phyloP scores from a whole-genome alignment of 2,113 vertebrate genomes.

The Oxyruncus cristatus region DNA sequence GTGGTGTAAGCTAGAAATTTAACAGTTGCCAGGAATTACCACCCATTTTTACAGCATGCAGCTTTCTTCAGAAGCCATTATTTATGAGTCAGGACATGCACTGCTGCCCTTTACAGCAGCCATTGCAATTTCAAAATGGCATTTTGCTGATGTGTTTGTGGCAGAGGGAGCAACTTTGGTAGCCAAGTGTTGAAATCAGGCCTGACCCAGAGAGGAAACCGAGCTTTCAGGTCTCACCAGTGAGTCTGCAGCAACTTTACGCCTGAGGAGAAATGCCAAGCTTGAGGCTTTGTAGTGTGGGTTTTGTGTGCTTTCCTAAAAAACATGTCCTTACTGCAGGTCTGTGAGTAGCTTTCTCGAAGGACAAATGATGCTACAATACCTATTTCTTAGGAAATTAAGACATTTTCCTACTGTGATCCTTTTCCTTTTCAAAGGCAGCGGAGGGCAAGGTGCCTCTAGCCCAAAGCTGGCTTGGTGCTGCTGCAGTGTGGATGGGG shows the following conservation, averaged over 20 bases:
- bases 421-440: neutral
- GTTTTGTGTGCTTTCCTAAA: neutral
- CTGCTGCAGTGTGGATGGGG: fast-evolving
- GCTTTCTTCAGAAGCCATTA: neutral
- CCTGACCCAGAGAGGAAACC: neutral
- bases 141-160: constrained; percentile 3
- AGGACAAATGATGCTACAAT: neutral
- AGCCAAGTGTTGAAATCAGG: constrained; percentile 5
- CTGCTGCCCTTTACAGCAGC: neutral
- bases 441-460: neutral
- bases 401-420: neutral
- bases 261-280: neutral
- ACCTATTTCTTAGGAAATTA: neutral
- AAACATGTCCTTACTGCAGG: neutral
- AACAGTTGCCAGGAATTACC: neutral
- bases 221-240: neutral
- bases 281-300: neutral
- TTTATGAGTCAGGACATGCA: neutral
- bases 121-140: constrained; percentile 2
- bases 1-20: neutral
- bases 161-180: neutral
- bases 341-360: neutral
- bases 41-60: neutral
- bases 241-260: neutral
- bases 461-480: neutral